Base-by-base conservation (phyloP, 2,113 vertebrate species). In the Neopipo cinnamomea region DNA sequence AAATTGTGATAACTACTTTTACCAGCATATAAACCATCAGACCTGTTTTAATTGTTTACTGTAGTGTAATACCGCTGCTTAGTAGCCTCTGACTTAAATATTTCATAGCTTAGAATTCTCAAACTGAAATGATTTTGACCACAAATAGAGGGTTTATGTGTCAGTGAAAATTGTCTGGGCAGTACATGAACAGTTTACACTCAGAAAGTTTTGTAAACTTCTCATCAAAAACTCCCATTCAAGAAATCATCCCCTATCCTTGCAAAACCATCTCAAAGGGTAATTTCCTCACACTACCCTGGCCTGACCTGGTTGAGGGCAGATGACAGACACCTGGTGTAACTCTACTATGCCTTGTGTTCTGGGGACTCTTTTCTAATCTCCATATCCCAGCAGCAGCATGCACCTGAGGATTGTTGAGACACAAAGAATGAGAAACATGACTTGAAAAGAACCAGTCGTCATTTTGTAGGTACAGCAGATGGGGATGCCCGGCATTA, bases 111-210 rank as follows among this genome's bases (percentile, higher is more conserved):
- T 33, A 37, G 76, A 9, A 78, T 31, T n/a, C 46, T 67, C 31
- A 31, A 73, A 73, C 14, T 68, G 16, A 17, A 23, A 33, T 65
- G 27, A 42, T 5, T 66, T 8, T 62, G 33, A 94, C 41, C 31
- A 30, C 31, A 90, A 80, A 75, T 11, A 39, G 39, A 74, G 1
- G 3, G 14, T 8, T 46, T 50, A 58, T 0, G 0, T 4, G 13
- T 41, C 24, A 41, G n/a, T 28, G 30, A 76, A 53, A 17, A 62
- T 9, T 5, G 4, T 35, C n/a, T 33, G 28, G 46, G 16, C 78
- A 89, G 87, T 11, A 74, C 9, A 53, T 11, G 0, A 66, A 49
- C 25, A 31, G 14, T 37, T 88, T 33, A 53, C 22, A 37, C 18
- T 27, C 42, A 63, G 68, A 91, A 72, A 81, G 19, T 13, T 88